These are phyloP conservation scores for Scaptomyza flava DNA, from an alignment of 2,888 invertebrate genomes.

Conservation along the genomic window DNA sequence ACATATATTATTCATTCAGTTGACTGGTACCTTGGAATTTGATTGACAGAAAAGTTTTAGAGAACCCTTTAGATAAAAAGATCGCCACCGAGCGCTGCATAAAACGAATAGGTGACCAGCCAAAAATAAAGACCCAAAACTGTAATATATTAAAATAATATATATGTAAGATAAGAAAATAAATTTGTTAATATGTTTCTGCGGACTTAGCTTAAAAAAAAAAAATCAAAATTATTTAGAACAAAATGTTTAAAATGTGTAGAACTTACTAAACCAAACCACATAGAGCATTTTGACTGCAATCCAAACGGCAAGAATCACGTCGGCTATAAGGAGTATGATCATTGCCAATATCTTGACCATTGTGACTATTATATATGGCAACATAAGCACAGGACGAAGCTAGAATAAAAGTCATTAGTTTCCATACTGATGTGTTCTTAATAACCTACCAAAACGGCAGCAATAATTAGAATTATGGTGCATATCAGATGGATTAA, in stretches of 20 bases:
- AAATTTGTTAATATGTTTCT: too few relatives aligned
- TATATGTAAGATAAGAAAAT: not conserved
- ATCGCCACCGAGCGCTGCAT: slow-evolving; percentile 67
- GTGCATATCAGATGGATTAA: slow-evolving; percentile 37
- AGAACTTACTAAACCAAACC: slow-evolving; percentile 37
- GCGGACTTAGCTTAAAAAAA: too few relatives aligned
- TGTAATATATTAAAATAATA: slow-evolving; percentile 2
- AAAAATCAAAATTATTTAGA: too few relatives aligned
- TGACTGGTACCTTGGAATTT: slow-evolving; percentile 20
- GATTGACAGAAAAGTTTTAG: slow-evolving; percentile 10
- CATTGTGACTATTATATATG: slow-evolving; percentile 33
- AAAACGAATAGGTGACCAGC: slow-evolving; percentile 69
- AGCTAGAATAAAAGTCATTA: slow-evolving; percentile 21
- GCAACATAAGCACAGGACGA: slow-evolving; percentile 35
- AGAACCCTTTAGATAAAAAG: slow-evolving; percentile 48
- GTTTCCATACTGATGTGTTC: not conserved
- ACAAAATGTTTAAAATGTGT: too few relatives aligned
- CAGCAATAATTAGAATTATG: slow-evolving; percentile 36
- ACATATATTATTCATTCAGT: not conserved
- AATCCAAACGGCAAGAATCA: slow-evolving; percentile 7
- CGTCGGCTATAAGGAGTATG: slow-evolving; percentile 36
- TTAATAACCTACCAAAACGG: slow-evolving; percentile 35
- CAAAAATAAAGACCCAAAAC: slow-evolving; percentile 53
- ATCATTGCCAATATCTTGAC: slow-evolving; percentile 44
- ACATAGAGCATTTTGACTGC: slow-evolving; percentile 26